Base-by-base conservation (phyloP, 2,888 invertebrate genomes). In the Orchesella flavescens region DNA sequence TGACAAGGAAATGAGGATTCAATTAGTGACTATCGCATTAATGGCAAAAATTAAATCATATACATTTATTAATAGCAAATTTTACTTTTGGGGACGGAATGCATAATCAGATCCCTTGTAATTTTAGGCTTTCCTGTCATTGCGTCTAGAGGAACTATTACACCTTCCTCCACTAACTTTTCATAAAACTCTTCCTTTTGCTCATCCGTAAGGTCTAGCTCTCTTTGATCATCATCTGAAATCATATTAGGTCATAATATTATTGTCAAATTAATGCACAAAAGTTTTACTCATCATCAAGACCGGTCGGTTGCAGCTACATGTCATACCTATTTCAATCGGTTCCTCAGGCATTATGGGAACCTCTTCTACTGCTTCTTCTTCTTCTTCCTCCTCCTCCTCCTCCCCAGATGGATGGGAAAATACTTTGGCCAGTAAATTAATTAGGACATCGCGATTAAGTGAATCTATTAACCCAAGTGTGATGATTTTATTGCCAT, bases 131-230 rank as follows among this genome's bases (percentile, higher is more conserved):
- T 69, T 49, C 77, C 77, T 3, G 63, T 66, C 10, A 34, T 19
- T 3, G 49, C 34, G 46, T 78, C 77, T n/a, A 57, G 4, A 0
- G 77, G 77, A 13, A 24, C 49, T 46, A 10, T 21, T 3, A 69
- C 46, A 4, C 77, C 77, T n/a, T 78, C 69, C 13, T 68, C 69
- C 24, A 49, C 23, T 5, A 69, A 21, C 15, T 21, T 59, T 10
- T 69, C 59, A 15, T 23, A 46, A 69, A 78, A 78, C 7, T 78
- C 77, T 13, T 69, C 61, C 23, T 13, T 21, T 17, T 78, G 68
- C 10, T 44, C 46, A 15, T 69, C 77, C 5, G 77, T 69, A 12
- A 78, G 19, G 0, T 69, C 55, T 15, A 78, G 34, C 34, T 78
- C 77, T 17, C 21, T 7, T 15, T 76, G 66, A 5, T 61, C 23